phyloP scores from a whole-genome alignment of 1,140 invertebrate species.

The Brachionus angularis region DNA sequence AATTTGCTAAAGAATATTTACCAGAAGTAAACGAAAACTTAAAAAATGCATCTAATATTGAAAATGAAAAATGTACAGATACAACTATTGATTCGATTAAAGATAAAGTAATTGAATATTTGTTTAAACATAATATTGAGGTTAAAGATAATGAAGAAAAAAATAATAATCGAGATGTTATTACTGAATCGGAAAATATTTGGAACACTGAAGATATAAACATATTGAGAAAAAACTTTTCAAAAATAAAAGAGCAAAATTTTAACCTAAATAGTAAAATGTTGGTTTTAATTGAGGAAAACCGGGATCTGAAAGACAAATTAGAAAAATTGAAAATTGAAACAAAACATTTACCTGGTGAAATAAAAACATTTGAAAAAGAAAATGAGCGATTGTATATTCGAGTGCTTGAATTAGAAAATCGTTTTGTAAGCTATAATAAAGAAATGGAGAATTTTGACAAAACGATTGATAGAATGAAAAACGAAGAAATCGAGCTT shows the following conservation, averaged over 20 bases:
- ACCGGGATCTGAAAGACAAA: background rate
- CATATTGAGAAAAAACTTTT: slow-evolving; percentile 20
- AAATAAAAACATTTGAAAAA: slow-evolving; percentile 41
- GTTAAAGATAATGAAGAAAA: background rate
- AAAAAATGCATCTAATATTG: background rate
- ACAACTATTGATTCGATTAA: slow-evolving; percentile 19
- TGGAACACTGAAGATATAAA: slow-evolving; percentile 14
- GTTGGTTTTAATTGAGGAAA: background rate
- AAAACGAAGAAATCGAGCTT: background rate
- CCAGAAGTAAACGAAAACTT: background rate
- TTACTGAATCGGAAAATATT: background rate
- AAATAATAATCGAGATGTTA: background rate
- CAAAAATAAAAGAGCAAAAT: slow-evolving; percentile 36
- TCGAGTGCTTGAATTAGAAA: slow-evolving; percentile 16
- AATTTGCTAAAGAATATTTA: slow-evolving; percentile 37
- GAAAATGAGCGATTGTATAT: slow-evolving; percentile 36
- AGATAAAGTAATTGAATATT: slow-evolving; percentile 36
- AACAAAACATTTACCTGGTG: slow-evolving; percentile 16
- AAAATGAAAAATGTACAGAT: slow-evolving; percentile 35
- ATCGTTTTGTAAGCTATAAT: background rate
- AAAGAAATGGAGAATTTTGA: slow-evolving; percentile 6
- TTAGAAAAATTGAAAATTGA: slow-evolving; percentile 5
- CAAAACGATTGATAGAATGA: background rate
- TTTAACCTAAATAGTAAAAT: slow-evolving; percentile 11
- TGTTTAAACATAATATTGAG: slow-evolving; percentile 12